A percentile compares a stretch with the other conserved stretches of the same genome.
phyloP scores from a whole-genome alignment of 2,797 vertebrate genomes.

The Lacerta viridis region DNA sequence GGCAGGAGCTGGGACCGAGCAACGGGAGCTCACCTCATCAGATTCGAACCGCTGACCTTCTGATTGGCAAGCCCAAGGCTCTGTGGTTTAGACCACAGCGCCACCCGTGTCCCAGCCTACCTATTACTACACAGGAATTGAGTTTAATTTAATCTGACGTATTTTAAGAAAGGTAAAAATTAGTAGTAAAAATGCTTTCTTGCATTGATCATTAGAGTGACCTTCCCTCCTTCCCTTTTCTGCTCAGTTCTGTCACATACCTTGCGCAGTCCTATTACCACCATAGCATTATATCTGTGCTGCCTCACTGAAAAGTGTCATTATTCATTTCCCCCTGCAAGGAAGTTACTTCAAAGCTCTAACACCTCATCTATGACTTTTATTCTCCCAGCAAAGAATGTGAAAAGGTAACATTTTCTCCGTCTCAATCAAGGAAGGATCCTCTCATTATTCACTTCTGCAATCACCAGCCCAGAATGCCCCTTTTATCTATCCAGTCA shows the following conservation, averaged over 20 bases:
- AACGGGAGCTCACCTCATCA: too few relatives aligned
- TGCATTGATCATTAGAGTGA: background rate
- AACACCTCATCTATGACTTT: conserved; percentile 17
- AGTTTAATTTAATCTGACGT: background rate
- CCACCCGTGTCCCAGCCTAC: background rate
- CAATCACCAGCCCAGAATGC: conserved; percentile 43
- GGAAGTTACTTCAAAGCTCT: conserved; percentile 16
- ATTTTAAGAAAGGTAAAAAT: background rate
- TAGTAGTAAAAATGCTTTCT: background rate
- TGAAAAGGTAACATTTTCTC: conserved; percentile 25
- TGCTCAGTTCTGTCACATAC: background rate
- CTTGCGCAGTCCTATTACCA: conserved; percentile 1
- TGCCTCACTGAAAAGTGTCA: conserved; percentile 6
- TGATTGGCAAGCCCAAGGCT: too few relatives aligned
- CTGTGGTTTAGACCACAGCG: too few relatives aligned
- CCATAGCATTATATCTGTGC: background rate
- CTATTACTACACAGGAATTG: background rate
- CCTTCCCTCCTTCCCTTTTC: background rate
- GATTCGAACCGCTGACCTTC: too few relatives aligned
- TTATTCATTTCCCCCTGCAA: background rate
- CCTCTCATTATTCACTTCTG: conserved; percentile 51
- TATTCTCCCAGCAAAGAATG: conserved; percentile 43
- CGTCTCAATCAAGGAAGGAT: conserved; percentile 28
- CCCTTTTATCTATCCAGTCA: conserved; percentile 32
- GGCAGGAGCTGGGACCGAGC: too few relatives aligned